phyloP scores from a whole-genome alignment of 2,113 vertebrate species.

The Recurvirostra avosetta region DNA sequence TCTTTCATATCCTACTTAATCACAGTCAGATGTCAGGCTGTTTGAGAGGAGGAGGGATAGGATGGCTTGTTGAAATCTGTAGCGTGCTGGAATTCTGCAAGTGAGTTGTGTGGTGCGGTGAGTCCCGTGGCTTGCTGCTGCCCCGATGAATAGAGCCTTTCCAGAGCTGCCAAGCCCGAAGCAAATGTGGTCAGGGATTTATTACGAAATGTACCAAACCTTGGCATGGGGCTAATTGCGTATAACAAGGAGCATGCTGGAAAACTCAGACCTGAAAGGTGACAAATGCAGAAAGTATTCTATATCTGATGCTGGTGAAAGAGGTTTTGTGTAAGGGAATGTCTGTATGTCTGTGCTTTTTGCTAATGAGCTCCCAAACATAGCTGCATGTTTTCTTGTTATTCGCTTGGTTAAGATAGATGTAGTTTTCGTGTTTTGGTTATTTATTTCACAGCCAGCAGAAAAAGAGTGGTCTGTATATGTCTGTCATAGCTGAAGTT shows the following conservation, averaged over 20 bases:
- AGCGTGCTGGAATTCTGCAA: slow-evolving; percentile 70
- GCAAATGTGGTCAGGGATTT: slow-evolving; percentile 80
- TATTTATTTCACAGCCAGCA: not conserved
- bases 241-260: slow-evolving; percentile 76
- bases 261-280: slow-evolving; percentile 73
- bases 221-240: slow-evolving; percentile 79
- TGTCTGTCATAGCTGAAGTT: not conserved
- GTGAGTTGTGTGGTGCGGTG: slow-evolving; percentile 63
- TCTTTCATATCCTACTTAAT: slow-evolving; percentile 73
- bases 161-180: slow-evolving; percentile 77
- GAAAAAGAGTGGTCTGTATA: not conserved
- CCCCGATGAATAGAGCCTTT: slow-evolving; percentile 79
- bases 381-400: slow-evolving; percentile 3
- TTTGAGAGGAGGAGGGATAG: slow-evolving; percentile 51
- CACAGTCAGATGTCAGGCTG: slow-evolving; percentile 78
- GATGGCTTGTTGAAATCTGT: slow-evolving; percentile 71
- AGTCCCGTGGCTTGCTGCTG: slow-evolving; percentile 68
- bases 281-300: slow-evolving; percentile 79
- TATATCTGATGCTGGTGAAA: slow-evolving; percentile 73
- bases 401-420: not conserved
- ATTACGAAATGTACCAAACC: slow-evolving; percentile 76
- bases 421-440: not conserved
- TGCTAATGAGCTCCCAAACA: slow-evolving; percentile 68
- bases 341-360: slow-evolving; percentile 67
- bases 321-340: slow-evolving; percentile 73